These are phyloP conservation scores for Pseudocheirus occidentalis DNA, from an alignment of 2,797 vertebrate genomes.

Conservation along the genomic window DNA sequence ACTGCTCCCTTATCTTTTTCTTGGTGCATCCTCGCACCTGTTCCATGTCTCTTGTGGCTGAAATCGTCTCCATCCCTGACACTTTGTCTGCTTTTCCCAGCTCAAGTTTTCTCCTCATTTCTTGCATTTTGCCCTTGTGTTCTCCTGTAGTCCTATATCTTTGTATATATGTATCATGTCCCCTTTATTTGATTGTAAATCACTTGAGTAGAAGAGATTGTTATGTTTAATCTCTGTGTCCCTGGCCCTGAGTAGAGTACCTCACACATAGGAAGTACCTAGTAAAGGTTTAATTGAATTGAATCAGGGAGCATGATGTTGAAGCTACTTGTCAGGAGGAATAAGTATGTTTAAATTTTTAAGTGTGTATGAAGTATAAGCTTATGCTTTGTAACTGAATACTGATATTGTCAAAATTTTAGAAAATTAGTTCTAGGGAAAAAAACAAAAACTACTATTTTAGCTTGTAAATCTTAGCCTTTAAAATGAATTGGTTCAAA, in stretches of 20 bases:
- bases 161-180: not conserved
- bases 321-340: not conserved
- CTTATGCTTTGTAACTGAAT: conserved; percentile 17
- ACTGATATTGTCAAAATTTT: conserved; percentile 10
- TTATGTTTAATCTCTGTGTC: not conserved
- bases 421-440: conserved; percentile 40
- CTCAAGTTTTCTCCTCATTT: not conserved
- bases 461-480: conserved; percentile 32
- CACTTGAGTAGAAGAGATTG: not conserved
- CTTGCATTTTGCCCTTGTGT: not conserved
- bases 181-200: not conserved
- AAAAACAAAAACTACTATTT: not conserved
- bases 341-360: conserved; percentile 42
- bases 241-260: not conserved
- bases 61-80: not conserved
- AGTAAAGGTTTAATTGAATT: not conserved
- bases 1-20: not conserved
- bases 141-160: not conserved
- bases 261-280: not conserved
- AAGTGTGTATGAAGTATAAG: conserved; percentile 12
- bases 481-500: conserved; percentile 10
- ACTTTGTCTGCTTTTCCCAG: too few species aligned
- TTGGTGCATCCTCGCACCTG: not conserved
- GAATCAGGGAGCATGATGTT: not conserved
- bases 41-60: not conserved